These are phyloP conservation scores for Drosophila pruinosa DNA, from an alignment of 1,140 invertebrate species.

Conservation along the genomic window DNA sequence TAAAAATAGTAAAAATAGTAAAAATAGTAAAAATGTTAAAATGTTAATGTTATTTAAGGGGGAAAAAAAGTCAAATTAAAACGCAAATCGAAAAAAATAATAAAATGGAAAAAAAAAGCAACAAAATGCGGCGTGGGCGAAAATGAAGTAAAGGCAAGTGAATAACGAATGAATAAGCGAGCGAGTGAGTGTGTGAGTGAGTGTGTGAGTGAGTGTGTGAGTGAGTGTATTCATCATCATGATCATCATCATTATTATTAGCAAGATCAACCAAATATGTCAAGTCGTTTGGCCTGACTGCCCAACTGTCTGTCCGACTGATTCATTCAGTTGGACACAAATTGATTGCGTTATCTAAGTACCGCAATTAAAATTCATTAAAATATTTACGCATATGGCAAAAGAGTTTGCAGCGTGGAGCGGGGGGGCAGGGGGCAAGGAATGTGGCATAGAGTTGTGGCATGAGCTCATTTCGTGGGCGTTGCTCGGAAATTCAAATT, in stretches of 20 bases:
- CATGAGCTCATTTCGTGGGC: constrained; percentile 48
- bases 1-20: neutral
- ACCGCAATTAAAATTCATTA: constrained; percentile 73
- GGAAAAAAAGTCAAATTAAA: constrained; percentile 38
- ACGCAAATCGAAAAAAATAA: too few species aligned
- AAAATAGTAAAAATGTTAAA: constrained; percentile 22
- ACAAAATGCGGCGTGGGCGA: neutral
- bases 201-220: neutral
- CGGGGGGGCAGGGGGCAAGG: neutral
- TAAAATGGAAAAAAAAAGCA: neutral
- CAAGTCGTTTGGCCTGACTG: neutral
- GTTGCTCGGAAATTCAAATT: constrained; percentile 3
- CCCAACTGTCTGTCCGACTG: constrained; percentile 18
- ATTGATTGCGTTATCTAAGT: constrained; percentile 66
- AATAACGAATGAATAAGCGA: constrained; percentile 46
- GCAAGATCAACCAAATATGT: constrained; percentile 14
- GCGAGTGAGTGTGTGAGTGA: neutral
- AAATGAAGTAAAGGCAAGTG: constrained; percentile 42
- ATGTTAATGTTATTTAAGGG: constrained; percentile 4
- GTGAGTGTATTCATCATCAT: neutral
- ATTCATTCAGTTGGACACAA: constrained; percentile 50
- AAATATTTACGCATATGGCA: constrained; percentile 46
- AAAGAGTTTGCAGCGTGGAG: neutral
- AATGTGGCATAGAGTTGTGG: neutral
- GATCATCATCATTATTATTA: constrained; percentile 16